A percentile compares a stretch with the other conserved stretches of the same genome.
These are phyloP conservation scores for Australoheros facetus DNA, from an alignment of 2,797 vertebrate genomes.

Conservation along the genomic window DNA sequence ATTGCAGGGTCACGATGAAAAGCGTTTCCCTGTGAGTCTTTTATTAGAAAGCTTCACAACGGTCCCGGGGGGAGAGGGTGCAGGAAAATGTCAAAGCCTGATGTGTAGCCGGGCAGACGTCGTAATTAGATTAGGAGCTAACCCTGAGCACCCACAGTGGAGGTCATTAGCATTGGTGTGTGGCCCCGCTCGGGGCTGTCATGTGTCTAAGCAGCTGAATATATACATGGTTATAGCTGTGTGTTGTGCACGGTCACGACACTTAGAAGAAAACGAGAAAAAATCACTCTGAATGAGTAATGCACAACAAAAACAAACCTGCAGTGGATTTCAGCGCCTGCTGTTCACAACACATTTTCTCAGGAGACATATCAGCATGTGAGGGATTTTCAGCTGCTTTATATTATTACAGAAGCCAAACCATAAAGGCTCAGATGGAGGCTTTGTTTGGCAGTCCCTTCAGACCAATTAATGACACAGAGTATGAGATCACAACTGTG, in stretches of 20 bases:
- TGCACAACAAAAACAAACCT: constrained; percentile 8
- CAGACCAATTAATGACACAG: constrained; percentile 40
- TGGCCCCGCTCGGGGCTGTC: constrained; percentile 15
- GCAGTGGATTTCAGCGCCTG: constrained; percentile 8
- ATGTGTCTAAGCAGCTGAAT: constrained; percentile 17
- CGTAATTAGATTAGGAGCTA: constrained; percentile 59
- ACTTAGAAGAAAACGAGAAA: neutral
- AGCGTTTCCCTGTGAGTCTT: constrained; percentile 20
- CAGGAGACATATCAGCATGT: constrained; percentile 28
- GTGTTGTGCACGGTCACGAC: neutral
- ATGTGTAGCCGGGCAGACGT: constrained; percentile 46
- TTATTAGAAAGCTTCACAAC: constrained; percentile 39
- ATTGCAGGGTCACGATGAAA: constrained; percentile 5
- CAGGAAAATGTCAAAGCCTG: constrained; percentile 16
- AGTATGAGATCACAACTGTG: constrained; percentile 29
- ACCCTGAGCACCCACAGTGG: constrained; percentile 37
- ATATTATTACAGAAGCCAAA: constrained; percentile 21
- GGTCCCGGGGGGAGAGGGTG: constrained; percentile 34
- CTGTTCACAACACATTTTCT: constrained; percentile 8
- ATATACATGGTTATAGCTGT: neutral
- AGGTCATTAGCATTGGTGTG: constrained; percentile 50
- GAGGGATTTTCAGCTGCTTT: constrained; percentile 20
- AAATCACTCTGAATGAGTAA: neutral
- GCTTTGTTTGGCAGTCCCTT: constrained; percentile 31
- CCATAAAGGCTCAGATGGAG: constrained; percentile 32